A percentile compares a stretch with the other conserved stretches of the same genome.
phyloP scores from a whole-genome alignment of 2,888 invertebrate genomes.

The Oscheius sp. region DNA sequence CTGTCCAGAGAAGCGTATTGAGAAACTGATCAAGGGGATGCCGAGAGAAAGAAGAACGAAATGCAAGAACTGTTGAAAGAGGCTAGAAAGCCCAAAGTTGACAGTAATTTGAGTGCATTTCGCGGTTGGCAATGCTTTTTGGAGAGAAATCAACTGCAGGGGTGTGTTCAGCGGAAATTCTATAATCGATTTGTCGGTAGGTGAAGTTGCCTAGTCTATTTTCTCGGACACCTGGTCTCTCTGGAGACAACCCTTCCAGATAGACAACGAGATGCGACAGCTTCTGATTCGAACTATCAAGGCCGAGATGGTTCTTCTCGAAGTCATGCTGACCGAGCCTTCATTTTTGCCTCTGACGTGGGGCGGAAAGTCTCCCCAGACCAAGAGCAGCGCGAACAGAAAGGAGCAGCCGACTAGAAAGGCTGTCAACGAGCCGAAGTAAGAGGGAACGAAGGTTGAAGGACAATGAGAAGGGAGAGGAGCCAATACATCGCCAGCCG shows the following conservation, averaged over 20 bases:
- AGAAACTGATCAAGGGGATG: constrained; percentile 21
- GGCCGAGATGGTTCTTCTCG: constrained; percentile 13
- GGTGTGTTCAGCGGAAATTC: too few species aligned
- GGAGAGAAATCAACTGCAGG: constrained; percentile 28
- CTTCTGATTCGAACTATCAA: constrained; percentile 1
- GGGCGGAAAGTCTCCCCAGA: constrained; percentile 4
- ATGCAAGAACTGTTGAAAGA: constrained; percentile 6
- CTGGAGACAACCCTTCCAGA: background rate
- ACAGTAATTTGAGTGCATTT: too few species aligned
- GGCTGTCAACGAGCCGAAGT: too few species aligned
- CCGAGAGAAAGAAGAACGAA: constrained; percentile 15
- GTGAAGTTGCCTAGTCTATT: too few species aligned
- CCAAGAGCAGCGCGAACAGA: too few species aligned
- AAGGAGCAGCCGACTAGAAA: too few species aligned
- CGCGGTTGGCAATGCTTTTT: background rate
- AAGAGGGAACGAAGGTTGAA: too few species aligned
- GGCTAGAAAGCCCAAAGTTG: background rate
- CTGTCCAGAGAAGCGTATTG: constrained; percentile 11
- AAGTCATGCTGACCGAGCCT: constrained; percentile 8
- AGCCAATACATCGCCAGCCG: too few species aligned
- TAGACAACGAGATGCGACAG: constrained; percentile 26
- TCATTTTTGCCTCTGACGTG: background rate
- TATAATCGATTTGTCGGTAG: too few species aligned
- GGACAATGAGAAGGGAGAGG: too few species aligned
- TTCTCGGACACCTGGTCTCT: too few species aligned